phyloP scores from a whole-genome alignment of 2,888 invertebrate species.

The Bedellia somnulentella region DNA sequence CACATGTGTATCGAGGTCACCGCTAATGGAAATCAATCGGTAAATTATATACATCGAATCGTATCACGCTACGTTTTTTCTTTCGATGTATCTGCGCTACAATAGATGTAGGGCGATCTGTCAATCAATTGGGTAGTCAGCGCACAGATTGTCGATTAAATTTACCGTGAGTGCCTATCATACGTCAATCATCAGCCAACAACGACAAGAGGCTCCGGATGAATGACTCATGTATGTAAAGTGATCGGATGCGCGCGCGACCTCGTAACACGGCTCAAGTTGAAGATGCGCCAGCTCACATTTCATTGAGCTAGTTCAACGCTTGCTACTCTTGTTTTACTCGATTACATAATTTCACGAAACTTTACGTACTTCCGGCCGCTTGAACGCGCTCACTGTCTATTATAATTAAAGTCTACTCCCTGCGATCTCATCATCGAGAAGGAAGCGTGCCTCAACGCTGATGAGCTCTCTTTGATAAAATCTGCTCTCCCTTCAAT shows the following conservation, averaged over 20 bases:
- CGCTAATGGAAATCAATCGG: constrained; percentile 2
- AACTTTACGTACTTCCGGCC: too few relatives aligned
- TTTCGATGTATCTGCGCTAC: not conserved
- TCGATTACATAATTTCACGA: too few relatives aligned
- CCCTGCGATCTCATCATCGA: constrained; percentile 14
- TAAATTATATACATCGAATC: constrained; percentile 1
- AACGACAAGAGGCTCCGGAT: not conserved
- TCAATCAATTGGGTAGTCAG: constrained; percentile 1
- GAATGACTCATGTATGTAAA: constrained; percentile 6
- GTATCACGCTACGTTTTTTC: constrained; percentile 1
- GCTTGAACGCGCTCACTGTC: constrained; percentile 36
- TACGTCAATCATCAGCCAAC: constrained; percentile 3
- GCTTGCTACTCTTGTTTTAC: too few relatives aligned
- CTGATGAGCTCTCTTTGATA: constrained; percentile 17
- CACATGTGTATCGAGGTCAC: constrained; percentile 1
- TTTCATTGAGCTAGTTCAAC: too few relatives aligned
- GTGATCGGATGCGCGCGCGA: constrained; percentile 3
- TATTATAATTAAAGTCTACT: constrained; percentile 42
- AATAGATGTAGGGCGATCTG: constrained; percentile 5
- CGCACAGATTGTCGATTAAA: constrained; percentile 3
- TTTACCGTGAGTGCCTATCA: constrained; percentile 4
- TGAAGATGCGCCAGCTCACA: constrained; percentile 2
- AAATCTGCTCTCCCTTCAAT: constrained; percentile 22
- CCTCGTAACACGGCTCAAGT: constrained; percentile 4
- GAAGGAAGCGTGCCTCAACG: constrained; percentile 16